A percentile compares a stretch with the other conserved stretches of the same genome.
phyloP scores from a whole-genome alignment of 1,140 invertebrate species.

The Panulirus ornatus region DNA sequence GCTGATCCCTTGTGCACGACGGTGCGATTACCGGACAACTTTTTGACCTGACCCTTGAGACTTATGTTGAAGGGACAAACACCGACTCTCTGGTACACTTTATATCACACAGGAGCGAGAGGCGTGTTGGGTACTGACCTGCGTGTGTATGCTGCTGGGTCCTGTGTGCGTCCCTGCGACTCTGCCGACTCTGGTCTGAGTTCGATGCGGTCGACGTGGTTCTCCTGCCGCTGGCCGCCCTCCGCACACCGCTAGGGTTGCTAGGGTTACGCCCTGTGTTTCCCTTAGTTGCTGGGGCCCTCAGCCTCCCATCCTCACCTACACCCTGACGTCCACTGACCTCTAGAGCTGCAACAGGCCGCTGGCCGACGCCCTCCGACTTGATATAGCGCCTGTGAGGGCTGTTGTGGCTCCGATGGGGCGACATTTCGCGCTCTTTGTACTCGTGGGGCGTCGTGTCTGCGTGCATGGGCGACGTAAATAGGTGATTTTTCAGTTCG shows the following conservation, averaged over 20 bases:
- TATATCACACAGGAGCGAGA: too few relatives aligned
- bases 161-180: constrained; percentile 25
- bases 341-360: background rate
- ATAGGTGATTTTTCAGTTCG: constrained; percentile 42
- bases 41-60: too few relatives aligned
- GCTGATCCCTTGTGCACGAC: too few relatives aligned
- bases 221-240: background rate
- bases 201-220: background rate
- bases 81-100: too few relatives aligned
- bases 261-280: background rate
- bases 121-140: constrained; percentile 25
- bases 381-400: background rate
- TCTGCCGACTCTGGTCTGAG: background rate
- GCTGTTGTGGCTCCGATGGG: background rate
- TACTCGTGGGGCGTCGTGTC: background rate
- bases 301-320: background rate
- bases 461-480: constrained; percentile 39
- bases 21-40: too few relatives aligned
- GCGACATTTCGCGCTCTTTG: background rate
- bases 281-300: background rate
- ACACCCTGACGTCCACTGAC: background rate
- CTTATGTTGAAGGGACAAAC: too few relatives aligned
- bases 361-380: background rate
- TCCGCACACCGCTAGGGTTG: background rate
- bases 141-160: background rate